Conservation (phyloP, 2,888 invertebrate species). For the Cynaeus angustus region DNA sequence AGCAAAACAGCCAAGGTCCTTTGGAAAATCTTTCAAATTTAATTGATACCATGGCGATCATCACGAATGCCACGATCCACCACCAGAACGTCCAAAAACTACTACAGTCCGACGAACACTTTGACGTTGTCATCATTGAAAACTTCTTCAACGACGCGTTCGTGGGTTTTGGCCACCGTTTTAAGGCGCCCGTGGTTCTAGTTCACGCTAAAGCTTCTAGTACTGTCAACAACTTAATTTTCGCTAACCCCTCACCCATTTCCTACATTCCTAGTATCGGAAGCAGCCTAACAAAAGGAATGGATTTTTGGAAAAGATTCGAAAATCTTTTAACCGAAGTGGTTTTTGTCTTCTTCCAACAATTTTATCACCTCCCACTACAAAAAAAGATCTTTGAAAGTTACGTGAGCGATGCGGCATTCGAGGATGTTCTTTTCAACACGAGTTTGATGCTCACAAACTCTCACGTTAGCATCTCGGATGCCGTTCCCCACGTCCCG, state of each 20-base stretch:
- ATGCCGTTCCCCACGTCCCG: constrained; percentile 73
- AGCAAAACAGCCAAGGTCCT: not conserved
- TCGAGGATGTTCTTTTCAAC: constrained; percentile 59
- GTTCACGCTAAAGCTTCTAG: constrained; percentile 54
- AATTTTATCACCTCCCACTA: constrained; percentile 34
- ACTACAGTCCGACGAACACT: constrained; percentile 61
- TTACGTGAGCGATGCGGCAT: constrained; percentile 57
- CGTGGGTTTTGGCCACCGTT: constrained; percentile 65
- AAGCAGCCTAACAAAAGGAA: constrained; percentile 54
- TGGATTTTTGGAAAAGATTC: constrained; percentile 74
- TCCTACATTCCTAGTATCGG: constrained; percentile 53
- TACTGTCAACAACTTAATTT: constrained; percentile 56
- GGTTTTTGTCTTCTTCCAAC: constrained; percentile 51
- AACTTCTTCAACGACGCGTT: constrained; percentile 72
- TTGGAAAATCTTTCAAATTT: constrained; percentile 15
- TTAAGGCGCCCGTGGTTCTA: constrained; percentile 59
- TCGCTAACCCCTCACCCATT: constrained; percentile 59
- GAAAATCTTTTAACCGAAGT: constrained; percentile 69
- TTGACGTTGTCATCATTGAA: constrained; percentile 69
- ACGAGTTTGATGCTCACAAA: constrained; percentile 63
- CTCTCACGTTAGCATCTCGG: constrained; percentile 72
- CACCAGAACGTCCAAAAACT: constrained; percentile 67
- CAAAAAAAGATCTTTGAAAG: constrained; percentile 58
- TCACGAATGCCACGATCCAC: constrained; percentile 24
- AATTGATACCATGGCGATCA: not conserved